Evolutionary conservation across 2,888 invertebrate species (phyloP), one percentile per base, ranked within the genome.

Genomic region (Hedychridium roseum): DNA sequence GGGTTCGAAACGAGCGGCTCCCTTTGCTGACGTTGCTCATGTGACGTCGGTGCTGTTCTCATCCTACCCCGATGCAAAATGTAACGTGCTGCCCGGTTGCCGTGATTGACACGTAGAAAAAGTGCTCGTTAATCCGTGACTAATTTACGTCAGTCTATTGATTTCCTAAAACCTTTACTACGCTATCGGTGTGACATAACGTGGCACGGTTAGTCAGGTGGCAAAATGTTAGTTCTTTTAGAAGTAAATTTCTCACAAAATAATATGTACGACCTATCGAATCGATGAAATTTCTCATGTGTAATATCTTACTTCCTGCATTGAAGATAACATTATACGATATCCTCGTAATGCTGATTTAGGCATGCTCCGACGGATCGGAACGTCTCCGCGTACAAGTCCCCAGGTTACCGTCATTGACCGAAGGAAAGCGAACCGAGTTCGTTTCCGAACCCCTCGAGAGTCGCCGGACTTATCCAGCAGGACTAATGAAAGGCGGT

Each of bases 401-500:
- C 54, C 50, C 36, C n/a, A n/a, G n/a, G 39, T 37, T 36, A 45
- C 40, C 48, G 51, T 43, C 44, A 51, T 42, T 43, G 48, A 51
- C 43, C 45, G 41, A 12, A 30, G 36, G 40, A 39, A 42, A 44
- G 41, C 35, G 53, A 47, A 36, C 20, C 54, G 43, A 47, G 50
- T 47, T 47, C 44, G 46, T 47, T 54, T 47, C 50, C 44, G 53
- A 59, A 53, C 39, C 44, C 43, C 54, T 51, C 45, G 30, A 54
- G 47, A 54, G 51, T 52, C 52, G 47, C 52, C 41, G 59, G 47
- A 41, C 51, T 52, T 44, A 59, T n/a, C 51, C 53, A 44, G 58
- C 43, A 55, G 57, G 54, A 66, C 62, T 65, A 70, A 68, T 68
- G 70, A 70, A 71, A 61, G 64, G 62, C 61, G 56, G 66, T 58